These are phyloP conservation scores for Chaetodon trifasciatus DNA, from an alignment of 2,797 vertebrate genomes.

Conservation along the genomic window DNA sequence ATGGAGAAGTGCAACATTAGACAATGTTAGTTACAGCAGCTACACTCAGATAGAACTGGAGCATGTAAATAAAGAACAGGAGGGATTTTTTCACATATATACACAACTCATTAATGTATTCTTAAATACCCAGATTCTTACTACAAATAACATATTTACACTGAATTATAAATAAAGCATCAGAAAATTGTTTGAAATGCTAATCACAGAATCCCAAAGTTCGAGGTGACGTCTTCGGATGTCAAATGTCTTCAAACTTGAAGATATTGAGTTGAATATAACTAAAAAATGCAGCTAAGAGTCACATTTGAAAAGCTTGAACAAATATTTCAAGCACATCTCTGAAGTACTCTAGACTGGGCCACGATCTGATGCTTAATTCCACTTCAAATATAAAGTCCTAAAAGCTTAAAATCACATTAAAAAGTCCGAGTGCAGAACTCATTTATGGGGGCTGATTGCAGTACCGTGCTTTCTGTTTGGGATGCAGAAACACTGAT, in stretches of 20 bases:
- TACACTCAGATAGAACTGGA: slow-evolving; percentile 21
- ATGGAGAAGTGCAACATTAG: slow-evolving; percentile 44
- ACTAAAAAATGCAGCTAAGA: background rate
- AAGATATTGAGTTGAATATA: background rate
- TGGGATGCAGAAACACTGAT: background rate
- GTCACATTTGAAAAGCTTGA: background rate
- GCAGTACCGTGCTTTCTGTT: background rate
- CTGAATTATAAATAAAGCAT: background rate
- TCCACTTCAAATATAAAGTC: background rate
- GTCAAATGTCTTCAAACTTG: background rate
- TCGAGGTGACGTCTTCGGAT: background rate
- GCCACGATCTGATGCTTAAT: too few relatives aligned
- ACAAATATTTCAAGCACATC: too few relatives aligned
- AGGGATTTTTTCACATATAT: background rate
- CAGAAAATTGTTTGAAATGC: background rate
- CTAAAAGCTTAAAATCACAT: background rate
- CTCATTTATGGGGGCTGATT: background rate
- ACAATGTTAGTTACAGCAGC: slow-evolving; percentile 48
- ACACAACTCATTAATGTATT: background rate
- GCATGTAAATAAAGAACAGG: slow-evolving; percentile 2
- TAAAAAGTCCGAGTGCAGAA: background rate
- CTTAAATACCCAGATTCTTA: background rate
- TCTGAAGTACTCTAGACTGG: too few relatives aligned
- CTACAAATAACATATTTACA: background rate
- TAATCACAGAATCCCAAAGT: background rate